Base-by-base conservation (phyloP, 2,113 vertebrate genomes). In the Uropsilus gracilis region DNA sequence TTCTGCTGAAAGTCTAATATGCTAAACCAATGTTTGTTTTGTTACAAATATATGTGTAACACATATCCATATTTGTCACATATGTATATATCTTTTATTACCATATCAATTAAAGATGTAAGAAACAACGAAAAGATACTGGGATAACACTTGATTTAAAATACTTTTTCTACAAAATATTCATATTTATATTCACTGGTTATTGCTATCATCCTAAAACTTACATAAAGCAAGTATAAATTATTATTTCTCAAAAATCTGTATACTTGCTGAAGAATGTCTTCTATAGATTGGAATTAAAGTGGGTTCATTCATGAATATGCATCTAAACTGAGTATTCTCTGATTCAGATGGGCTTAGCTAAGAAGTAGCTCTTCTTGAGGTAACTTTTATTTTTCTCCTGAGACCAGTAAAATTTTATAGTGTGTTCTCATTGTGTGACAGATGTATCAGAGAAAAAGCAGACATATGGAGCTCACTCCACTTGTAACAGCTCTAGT, bases 1-100 rank as follows among this genome's bases (percentile, higher is more conserved):
- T 91, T 84, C 57, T 82, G 14, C n/a, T 91, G 57, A 71, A 34
- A 42, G 39, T 83, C 57, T 72, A 90, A 72, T n/a, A n/a, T n/a
- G n/a, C n/a, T n/a, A n/a, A n/a, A n/a, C n/a, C n/a, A n/a, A n/a
- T n/a, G n/a, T n/a, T n/a, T n/a, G n/a, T n/a, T n/a, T n/a, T n/a
- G n/a, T n/a, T n/a, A n/a, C n/a, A n/a, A n/a, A n/a, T n/a, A n/a
- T n/a, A n/a, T n/a, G n/a, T n/a, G n/a, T n/a, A n/a, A n/a, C n/a
- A n/a, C n/a, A n/a, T n/a, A n/a, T n/a, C n/a, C n/a, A n/a, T n/a
- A n/a, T n/a, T n/a, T n/a, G n/a, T n/a, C n/a, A n/a, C n/a, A n/a
- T n/a, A n/a, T n/a, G n/a, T n/a, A n/a, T n/a, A n/a, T n/a, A n/a
- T n/a, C n/a, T n/a, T n/a, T n/a, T n/a, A n/a, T n/a, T n/a, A n/a